phyloP scores from a whole-genome alignment of 2,888 invertebrate genomes.

The Drosophila aldrichi region DNA sequence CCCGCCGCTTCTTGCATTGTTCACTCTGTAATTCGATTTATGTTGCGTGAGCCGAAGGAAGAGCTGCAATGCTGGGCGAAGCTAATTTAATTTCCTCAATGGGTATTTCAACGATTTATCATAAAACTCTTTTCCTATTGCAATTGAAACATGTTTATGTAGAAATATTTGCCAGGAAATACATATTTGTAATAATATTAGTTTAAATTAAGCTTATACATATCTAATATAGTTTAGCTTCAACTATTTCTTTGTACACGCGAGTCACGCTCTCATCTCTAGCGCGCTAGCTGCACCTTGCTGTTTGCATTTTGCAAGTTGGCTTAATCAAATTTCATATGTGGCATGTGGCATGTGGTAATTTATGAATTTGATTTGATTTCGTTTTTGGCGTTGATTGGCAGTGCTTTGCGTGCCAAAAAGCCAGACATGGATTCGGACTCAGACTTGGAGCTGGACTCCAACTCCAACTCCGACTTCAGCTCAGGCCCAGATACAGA shows the following conservation, averaged over 20 bases:
- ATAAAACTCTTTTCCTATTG: constrained; percentile 27
- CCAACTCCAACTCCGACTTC: not conserved
- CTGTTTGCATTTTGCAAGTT: constrained; percentile 36
- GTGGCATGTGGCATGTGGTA: constrained; percentile 63
- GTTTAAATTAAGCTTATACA: not conserved
- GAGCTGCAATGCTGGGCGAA: not conserved
- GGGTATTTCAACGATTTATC: constrained; percentile 14
- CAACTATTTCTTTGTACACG: not conserved
- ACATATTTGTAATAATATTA: not conserved
- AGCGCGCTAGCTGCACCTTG: constrained; percentile 14
- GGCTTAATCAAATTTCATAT: constrained; percentile 55
- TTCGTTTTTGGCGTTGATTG: constrained; percentile 71
- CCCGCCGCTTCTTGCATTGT: constrained; percentile 14
- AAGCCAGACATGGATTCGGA: constrained; percentile 12
- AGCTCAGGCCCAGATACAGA: constrained; percentile 3
- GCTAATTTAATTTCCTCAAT: constrained; percentile 32
- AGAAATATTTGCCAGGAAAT: constrained; percentile 14
- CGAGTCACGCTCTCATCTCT: constrained; percentile 46
- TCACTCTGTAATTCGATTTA: constrained; percentile 36
- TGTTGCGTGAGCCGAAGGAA: constrained; percentile 30
- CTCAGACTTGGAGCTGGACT: not conserved
- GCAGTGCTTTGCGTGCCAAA: constrained; percentile 47
- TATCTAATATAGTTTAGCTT: not conserved
- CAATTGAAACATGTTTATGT: constrained; percentile 9
- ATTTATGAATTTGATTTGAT: constrained; percentile 66